phyloP scores from a whole-genome alignment of 2,113 vertebrate genomes.

The Cromileptes altivelis region DNA sequence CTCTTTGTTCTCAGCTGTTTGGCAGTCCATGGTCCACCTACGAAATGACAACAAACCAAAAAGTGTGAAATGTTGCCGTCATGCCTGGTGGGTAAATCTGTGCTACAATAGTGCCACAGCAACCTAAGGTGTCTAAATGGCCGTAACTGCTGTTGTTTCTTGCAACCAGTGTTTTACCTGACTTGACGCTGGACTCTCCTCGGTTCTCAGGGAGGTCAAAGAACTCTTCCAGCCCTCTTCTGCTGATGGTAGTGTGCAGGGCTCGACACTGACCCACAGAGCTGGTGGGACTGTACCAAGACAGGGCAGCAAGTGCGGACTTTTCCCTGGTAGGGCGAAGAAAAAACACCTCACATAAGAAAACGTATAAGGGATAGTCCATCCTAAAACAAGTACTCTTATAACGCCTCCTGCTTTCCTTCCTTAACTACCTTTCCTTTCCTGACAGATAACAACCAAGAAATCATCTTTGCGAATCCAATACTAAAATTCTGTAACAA shows the following conservation, averaged over 20 bases:
- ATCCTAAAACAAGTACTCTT: not conserved
- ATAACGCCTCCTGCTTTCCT: too few species aligned
- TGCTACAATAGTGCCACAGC: too few species aligned
- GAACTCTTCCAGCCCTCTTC: slow-evolving; percentile 92
- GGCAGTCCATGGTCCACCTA: slow-evolving; percentile 93
- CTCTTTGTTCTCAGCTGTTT: slow-evolving; percentile 93
- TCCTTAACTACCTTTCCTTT: too few species aligned
- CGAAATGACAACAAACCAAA: not conserved
- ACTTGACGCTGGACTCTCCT: slow-evolving; percentile 92
- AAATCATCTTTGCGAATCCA: too few species aligned
- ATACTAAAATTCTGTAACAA: too few species aligned
- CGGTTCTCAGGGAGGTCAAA: slow-evolving; percentile 94
- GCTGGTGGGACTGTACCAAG: slow-evolving; percentile 25
- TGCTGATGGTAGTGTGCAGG: slow-evolving; percentile 87
- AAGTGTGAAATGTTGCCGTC: too few species aligned
- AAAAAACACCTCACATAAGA: not conserved
- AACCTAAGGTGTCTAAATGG: too few species aligned
- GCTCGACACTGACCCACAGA: slow-evolving; percentile 67
- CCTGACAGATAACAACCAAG: not conserved
- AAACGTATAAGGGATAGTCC: not conserved
- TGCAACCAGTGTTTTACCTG: slow-evolving; percentile 85
- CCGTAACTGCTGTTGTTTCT: too few species aligned
- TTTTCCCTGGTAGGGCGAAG: slow-evolving; percentile 45
- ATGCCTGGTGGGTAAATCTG: too few species aligned
- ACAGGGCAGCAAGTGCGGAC: not conserved